Conservation (phyloP, 2,888 invertebrate species). For the Antitype chi region DNA sequence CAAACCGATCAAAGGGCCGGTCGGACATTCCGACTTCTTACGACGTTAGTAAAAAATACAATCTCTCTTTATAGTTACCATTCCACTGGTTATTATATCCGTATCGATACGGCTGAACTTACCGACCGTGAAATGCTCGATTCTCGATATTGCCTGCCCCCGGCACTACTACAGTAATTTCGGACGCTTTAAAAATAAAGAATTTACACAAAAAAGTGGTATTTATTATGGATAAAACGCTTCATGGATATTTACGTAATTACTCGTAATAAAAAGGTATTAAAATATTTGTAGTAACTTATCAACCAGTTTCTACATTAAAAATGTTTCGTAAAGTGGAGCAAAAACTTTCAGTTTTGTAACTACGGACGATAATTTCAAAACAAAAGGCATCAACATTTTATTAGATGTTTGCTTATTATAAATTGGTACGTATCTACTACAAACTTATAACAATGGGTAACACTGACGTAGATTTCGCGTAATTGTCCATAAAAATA, state of each 20-base stretch:
- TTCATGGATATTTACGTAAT: conserved; percentile 54
- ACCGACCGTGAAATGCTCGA: conserved; percentile 89
- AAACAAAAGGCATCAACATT: neutral
- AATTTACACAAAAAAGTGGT: conserved; percentile 62
- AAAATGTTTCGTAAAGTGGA: neutral
- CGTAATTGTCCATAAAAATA: conserved; percentile 69
- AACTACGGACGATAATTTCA: neutral
- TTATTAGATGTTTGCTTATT: conserved; percentile 5
- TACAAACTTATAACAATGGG: neutral
- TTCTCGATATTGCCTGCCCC: conserved; percentile 83
- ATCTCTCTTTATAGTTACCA: conserved; percentile 91
- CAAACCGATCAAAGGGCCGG: conserved; percentile 90
- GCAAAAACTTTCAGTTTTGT: conserved; percentile 16
- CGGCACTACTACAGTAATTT: conserved; percentile 79
- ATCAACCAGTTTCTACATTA: conserved; percentile 5
- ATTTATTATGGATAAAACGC: conserved; percentile 58
- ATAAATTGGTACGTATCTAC: neutral
- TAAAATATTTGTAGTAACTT: conserved; percentile 48
- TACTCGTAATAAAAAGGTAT: conserved; percentile 40
- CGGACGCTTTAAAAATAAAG: conserved; percentile 75
- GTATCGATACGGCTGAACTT: conserved; percentile 88
- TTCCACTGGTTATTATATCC: conserved; percentile 90
- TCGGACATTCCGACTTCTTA: conserved; percentile 90
- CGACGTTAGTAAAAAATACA: conserved; percentile 91
- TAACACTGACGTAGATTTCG: conserved; percentile 36